These are phyloP conservation scores for Terrapene triunguis DNA, from an alignment of 2,113 vertebrate species.

Conservation along the genomic window DNA sequence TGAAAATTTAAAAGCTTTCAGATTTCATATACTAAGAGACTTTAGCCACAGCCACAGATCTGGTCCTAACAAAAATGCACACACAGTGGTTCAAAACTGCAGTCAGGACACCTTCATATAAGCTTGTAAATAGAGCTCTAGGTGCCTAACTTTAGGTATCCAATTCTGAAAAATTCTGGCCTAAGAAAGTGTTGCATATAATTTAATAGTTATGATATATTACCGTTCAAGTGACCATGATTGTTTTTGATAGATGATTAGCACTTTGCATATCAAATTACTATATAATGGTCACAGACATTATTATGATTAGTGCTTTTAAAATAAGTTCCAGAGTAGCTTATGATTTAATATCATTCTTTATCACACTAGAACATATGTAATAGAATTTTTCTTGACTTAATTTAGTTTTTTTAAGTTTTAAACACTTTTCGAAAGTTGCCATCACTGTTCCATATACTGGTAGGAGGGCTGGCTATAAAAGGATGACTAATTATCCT, in stretches of 20 bases:
- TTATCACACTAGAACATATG: not conserved
- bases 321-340: not conserved
- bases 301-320: accelerated
- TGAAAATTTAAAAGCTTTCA: not conserved
- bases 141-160: not conserved
- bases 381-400: not conserved
- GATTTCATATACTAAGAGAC: no score
- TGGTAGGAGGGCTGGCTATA: not conserved
- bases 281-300: not conserved
- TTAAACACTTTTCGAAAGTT: not conserved
- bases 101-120: not conserved
- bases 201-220: not conserved
- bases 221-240: not conserved
- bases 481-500: not conserved
- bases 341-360: not conserved
- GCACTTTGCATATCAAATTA: not conserved
- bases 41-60: not conserved
- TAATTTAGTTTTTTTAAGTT: not conserved
- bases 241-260: not conserved
- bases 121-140: not conserved
- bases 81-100: not conserved
- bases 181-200: not conserved
- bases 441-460: not conserved
- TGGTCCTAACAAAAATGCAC: not conserved
- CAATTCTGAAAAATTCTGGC: not conserved